Conservation (phyloP, 2,113 vertebrate species). For the Panthera uncia region DNA sequence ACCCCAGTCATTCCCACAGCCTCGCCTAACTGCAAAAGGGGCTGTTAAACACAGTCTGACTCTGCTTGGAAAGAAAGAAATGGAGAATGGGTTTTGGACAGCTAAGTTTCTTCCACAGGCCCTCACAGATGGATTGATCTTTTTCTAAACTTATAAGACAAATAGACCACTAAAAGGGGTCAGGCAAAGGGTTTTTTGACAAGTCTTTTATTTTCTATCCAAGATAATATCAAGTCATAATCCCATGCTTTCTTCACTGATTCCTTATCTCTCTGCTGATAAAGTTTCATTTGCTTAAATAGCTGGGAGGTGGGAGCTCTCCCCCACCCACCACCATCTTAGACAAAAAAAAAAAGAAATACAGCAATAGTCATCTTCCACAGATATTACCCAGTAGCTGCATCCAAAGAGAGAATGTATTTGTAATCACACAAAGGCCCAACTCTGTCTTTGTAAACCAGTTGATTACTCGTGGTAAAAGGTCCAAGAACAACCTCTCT, state of each 20-base stretch:
- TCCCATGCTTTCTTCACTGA: background rate
- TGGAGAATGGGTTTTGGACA: conserved; percentile 13
- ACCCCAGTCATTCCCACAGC: background rate
- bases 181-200: background rate
- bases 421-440: background rate
- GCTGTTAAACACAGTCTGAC: conserved; percentile 2
- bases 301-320: background rate
- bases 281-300: background rate
- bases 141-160: conserved; percentile 38
- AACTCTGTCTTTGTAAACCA: background rate
- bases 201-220: background rate
- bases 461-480: background rate
- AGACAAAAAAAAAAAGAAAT: background rate
- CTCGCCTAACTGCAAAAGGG: background rate
- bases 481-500: background rate
- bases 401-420: background rate
- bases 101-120: background rate
- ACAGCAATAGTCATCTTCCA: background rate
- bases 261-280: background rate
- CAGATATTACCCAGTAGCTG: background rate
- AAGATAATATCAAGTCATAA: background rate
- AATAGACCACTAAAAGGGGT: conserved; percentile 25
- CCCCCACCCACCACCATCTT: background rate
- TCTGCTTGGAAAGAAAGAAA: background rate
- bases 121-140: background rate